A percentile compares a stretch with the other conserved stretches of the same genome.
Evolutionary conservation across 2,113 vertebrate genomes (phyloP).

Genomic region (Neotragus moschatus): DNA sequence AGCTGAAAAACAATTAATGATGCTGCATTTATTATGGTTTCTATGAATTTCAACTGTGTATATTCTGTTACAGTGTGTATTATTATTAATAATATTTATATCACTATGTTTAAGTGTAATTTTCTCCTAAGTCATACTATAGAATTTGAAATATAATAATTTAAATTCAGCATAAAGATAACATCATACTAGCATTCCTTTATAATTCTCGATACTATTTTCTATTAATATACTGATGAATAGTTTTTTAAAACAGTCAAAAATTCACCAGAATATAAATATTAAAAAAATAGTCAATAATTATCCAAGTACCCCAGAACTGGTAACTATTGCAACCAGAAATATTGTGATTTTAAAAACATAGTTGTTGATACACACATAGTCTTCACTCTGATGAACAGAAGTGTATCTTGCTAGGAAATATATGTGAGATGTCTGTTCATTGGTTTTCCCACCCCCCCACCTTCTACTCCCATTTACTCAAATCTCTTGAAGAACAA

Average conservation of each 20-base stretch:
- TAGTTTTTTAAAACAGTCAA: neutral
- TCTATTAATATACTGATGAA: neutral
- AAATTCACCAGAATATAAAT: neutral
- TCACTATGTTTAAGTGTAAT: neutral
- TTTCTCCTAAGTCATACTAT: neutral
- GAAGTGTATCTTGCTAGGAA: neutral
- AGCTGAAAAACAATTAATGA: neutral
- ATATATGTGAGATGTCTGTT: neutral
- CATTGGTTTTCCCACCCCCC: neutral
- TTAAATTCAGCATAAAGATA: neutral
- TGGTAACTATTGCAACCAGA: neutral
- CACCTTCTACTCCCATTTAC: neutral
- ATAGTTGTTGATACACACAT: neutral
- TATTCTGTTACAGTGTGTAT: neutral
- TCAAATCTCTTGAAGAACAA: neutral
- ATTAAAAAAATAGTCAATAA: neutral
- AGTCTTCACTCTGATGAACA: neutral
- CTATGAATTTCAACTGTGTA: neutral
- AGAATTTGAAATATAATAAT: neutral
- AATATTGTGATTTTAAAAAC: neutral
- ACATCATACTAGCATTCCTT: neutral
- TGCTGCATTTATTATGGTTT: neutral
- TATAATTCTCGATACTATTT: neutral
- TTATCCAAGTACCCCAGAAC: neutral
- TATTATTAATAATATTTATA: conserved; percentile 14